These are phyloP conservation scores for Vespertilio murinus DNA, from an alignment of 2,797 vertebrate genomes.

Conservation along the genomic window DNA sequence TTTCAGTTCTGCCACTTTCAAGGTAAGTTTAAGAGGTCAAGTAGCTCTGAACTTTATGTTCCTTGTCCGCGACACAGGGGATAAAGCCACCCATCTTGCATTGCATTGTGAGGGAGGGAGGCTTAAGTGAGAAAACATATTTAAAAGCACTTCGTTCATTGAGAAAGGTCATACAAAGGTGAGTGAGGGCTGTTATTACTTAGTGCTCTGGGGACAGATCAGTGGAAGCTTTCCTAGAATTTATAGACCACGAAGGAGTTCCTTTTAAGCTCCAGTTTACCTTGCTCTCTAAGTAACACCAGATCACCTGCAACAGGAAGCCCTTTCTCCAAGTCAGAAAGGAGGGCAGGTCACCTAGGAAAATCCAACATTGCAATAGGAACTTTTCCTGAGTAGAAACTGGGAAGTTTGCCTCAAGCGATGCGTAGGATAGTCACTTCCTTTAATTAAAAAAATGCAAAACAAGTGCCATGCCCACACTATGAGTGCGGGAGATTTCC, in stretches of 20 bases:
- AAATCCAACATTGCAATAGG: not conserved
- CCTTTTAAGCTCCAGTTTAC: not conserved
- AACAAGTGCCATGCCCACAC: not conserved
- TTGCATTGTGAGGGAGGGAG: not conserved
- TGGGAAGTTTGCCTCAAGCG: not conserved
- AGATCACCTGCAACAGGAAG: not conserved
- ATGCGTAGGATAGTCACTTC: not conserved
- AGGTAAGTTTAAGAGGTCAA: not conserved
- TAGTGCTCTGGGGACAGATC: not conserved
- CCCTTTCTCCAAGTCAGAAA: not conserved
- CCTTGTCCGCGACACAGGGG: not conserved
- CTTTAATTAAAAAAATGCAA: not conserved
- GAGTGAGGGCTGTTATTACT: not conserved
- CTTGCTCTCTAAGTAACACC: not conserved
- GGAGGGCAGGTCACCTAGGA: not conserved
- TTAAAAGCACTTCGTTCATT: not conserved
- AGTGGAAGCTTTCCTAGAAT: not conserved
- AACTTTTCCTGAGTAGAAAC: not conserved
- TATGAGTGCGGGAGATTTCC: not conserved
- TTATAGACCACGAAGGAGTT: not conserved
- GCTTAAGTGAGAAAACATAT: not conserved
- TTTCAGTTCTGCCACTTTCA: not conserved
- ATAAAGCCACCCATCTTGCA: not conserved
- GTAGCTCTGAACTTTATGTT: not conserved
- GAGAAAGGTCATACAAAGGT: not conserved